Evolutionary conservation across 2,113 vertebrate genomes (phyloP).

Genomic region (Poecile atricapillus): DNA sequence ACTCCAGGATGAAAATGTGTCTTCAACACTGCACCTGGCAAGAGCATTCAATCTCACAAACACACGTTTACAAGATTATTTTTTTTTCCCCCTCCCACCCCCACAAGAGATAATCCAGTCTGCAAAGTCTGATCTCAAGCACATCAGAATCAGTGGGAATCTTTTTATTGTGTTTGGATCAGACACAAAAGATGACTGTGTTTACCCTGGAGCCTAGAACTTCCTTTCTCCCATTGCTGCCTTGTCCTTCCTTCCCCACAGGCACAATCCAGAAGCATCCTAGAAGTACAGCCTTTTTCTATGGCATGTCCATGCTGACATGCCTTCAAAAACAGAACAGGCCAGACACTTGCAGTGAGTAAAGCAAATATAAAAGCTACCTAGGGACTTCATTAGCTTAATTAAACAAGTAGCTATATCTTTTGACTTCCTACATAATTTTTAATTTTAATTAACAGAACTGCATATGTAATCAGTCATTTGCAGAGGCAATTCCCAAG

Average conservation of each 20-base stretch:
- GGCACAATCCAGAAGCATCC: slow-evolving; percentile 11
- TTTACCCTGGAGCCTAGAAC: slow-evolving; percentile 20
- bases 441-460: slow-evolving; percentile 62
- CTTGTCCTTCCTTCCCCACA: background rate
- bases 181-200: background rate
- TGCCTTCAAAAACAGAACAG: slow-evolving; percentile 44
- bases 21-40: background rate
- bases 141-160: background rate
- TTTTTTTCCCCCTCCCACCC: background rate
- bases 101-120: background rate
- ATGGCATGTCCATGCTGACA: background rate
- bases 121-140: background rate
- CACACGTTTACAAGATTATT: background rate
- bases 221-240: slow-evolving; percentile 8
- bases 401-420: slow-evolving; percentile 57
- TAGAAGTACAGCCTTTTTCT: background rate
- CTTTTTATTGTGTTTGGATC: slow-evolving; percentile 21
- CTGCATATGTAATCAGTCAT: slow-evolving; percentile 42
- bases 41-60: background rate
- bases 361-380: slow-evolving; percentile 57
- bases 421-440: slow-evolving; percentile 58
- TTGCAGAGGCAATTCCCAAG: slow-evolving; percentile 44
- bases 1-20: background rate
- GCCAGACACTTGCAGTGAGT: slow-evolving; percentile 26
- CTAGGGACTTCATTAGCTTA: slow-evolving; percentile 60